Evolutionary conservation across 2,888 invertebrate species (phyloP).

Genomic region (Agonopterix heracliana): DNA sequence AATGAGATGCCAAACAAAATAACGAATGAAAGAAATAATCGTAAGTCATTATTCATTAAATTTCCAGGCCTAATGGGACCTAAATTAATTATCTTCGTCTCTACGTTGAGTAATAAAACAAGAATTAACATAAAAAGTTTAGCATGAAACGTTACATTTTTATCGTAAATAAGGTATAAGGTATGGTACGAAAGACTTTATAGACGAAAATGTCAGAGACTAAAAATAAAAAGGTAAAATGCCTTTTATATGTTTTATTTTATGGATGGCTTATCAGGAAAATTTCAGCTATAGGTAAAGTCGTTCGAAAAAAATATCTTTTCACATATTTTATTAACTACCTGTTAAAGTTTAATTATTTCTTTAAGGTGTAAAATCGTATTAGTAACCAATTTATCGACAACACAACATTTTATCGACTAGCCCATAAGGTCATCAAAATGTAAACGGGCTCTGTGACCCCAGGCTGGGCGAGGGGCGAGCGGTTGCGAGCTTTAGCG

Average conservation of each 20-base stretch:
- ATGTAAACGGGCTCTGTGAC: slow-evolving; percentile 52
- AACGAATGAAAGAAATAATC: slow-evolving; percentile 1
- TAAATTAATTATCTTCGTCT: slow-evolving; percentile 4
- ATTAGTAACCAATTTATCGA: slow-evolving; percentile 19
- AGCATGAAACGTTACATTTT: too few species aligned
- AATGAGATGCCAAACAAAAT: too few species aligned
- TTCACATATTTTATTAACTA: too few species aligned
- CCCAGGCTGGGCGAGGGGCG: slow-evolving; percentile 49
- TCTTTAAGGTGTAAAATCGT: not conserved
- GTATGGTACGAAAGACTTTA: too few species aligned
- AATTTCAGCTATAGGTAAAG: too few species aligned
- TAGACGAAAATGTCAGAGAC: too few species aligned
- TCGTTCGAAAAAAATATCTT: too few species aligned
- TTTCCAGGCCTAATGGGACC: slow-evolving; percentile 3
- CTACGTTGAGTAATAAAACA: slow-evolving; percentile 1
- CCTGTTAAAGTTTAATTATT: too few species aligned
- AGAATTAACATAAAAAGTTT: slow-evolving; percentile 1
- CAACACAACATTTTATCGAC: slow-evolving; percentile 41
- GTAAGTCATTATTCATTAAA: slow-evolving; percentile 3
- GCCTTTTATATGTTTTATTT: too few species aligned
- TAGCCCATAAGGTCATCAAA: slow-evolving; percentile 59
- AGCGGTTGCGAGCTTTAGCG: slow-evolving; percentile 29
- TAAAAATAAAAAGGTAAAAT: too few species aligned
- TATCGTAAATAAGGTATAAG: not conserved
- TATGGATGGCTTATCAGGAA: too few species aligned